These are phyloP conservation scores for Columbina picui DNA, from an alignment of 2,113 vertebrate species.

Conservation along the genomic window DNA sequence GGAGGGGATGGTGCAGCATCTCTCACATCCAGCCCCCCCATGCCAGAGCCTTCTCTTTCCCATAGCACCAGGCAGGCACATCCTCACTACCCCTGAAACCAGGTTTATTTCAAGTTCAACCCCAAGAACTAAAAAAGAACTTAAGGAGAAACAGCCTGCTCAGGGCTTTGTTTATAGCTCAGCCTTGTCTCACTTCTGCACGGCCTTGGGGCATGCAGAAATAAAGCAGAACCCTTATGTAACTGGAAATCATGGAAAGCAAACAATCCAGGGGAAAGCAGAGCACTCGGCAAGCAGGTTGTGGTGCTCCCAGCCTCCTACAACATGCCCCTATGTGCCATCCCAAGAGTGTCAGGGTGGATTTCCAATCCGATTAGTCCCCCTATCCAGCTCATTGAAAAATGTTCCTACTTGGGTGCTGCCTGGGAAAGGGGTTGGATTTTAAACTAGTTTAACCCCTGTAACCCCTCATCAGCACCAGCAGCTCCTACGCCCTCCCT, in stretches of 20 bases:
- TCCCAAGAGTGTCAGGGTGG: not conserved
- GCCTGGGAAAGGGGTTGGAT: not conserved
- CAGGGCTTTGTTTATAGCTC: conserved; percentile 47
- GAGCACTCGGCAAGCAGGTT: not conserved
- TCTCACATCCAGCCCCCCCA: not conserved
- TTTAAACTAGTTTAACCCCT: not conserved
- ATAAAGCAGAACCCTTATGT: not conserved
- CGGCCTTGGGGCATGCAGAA: not conserved
- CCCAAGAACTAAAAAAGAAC: not conserved
- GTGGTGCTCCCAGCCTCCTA: not conserved
- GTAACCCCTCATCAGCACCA: not conserved
- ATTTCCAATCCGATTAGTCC: not conserved
- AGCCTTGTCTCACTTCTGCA: not conserved
- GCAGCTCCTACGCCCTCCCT: not conserved
- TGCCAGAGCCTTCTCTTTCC: not conserved
- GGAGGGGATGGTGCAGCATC: not conserved
- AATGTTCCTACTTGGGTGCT: not conserved
- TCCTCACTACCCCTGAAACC: not conserved
- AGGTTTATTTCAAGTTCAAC: conserved; percentile 29
- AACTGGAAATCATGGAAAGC: not conserved
- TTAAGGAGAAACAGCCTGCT: not conserved
- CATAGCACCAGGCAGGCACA: not conserved
- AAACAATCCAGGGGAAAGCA: not conserved
- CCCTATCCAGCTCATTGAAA: not conserved
- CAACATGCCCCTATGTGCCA: rapidly evolving